A percentile compares a stretch with the other conserved stretches of the same genome.
Conservation (phyloP, 2,888 invertebrate species). For the Diaprepes abbreviatus region DNA sequence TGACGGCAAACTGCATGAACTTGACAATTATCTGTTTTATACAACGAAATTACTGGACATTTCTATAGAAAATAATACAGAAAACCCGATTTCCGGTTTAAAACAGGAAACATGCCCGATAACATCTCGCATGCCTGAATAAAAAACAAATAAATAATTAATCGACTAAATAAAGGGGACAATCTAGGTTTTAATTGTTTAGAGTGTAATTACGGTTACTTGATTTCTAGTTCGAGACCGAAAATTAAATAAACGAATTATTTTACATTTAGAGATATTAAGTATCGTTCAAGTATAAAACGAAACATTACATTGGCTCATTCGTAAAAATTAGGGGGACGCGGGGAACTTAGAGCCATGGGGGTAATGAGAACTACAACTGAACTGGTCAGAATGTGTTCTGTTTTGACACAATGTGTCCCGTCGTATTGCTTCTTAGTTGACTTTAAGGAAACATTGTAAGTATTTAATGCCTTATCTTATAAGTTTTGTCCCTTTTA, state of each 20-base stretch:
- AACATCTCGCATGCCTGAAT: slow-evolving; percentile 58
- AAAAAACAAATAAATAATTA: slow-evolving; percentile 58
- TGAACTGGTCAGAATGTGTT: too few relatives aligned
- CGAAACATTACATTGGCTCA: too few relatives aligned
- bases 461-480: too few relatives aligned
- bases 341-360: too few relatives aligned
- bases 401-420: too few relatives aligned
- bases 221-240: slow-evolving; percentile 26
- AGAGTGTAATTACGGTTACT: slow-evolving; percentile 18
- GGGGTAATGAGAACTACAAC: too few relatives aligned
- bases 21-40: slow-evolving; percentile 35
- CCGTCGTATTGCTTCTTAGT: too few relatives aligned
- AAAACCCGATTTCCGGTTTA: slow-evolving; percentile 60
- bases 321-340: too few relatives aligned
- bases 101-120: slow-evolving; percentile 60
- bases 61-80: slow-evolving; percentile 49
- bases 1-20: slow-evolving; percentile 18
- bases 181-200: slow-evolving; percentile 34
- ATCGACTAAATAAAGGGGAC: slow-evolving; percentile 43
- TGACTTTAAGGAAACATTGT: too few relatives aligned
- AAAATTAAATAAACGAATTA: slow-evolving; percentile 22
- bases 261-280: too few relatives aligned
- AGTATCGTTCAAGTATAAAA: too few relatives aligned
- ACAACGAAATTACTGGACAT: slow-evolving; percentile 35
- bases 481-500: too few relatives aligned